Evolutionary conservation across 2,888 invertebrate species (phyloP), one percentile per base, ranked within the genome.

Genomic region (Leucophenga maculata): DNA sequence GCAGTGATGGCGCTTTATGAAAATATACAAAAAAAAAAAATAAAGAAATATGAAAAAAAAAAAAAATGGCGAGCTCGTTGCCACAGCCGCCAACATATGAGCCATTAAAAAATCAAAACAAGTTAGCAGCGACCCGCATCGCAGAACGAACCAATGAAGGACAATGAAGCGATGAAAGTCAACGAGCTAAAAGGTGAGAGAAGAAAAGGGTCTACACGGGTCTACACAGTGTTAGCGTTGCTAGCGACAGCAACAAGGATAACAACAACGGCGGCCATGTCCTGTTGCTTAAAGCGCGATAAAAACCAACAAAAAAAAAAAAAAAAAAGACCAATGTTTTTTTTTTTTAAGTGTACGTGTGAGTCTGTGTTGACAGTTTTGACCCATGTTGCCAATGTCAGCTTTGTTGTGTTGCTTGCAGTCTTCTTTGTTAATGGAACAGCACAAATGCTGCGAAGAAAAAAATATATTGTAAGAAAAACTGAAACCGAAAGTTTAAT

Each of bases 41-140:
- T 31, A 9, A 55, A 55, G 9, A 4, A 20, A 26, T 14, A 31
- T 31, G 2, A 55, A 55, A 8, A 4, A 20, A 26, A 9, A 22
- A 57, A 57, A 26, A 57, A 22, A 22, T 16, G 48, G 14, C 26
- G 46, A 46, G 48, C 13, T 46, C 26, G 48, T 6, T 48, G 20
- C 14, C 62, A 48, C 20, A 22, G 62, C 59, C 22, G 62, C 22
- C 46, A 75, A 75, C 77, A 75, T 78, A 78, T 74, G 74, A 78
- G 80, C 84, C 82, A 83, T 81, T 81, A 82, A 82, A 81, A 81
- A 83, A 83, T 83, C 80, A 81, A 82, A 81, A 81, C 80, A 81
- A 81, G 82, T 81, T 81, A 83, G 73, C 84, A 75, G 80, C 72
- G 72, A 80, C 78, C 74, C 31, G 74, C 72, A 80, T 71, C 77